Evolutionary conservation across 2,888 invertebrate species (phyloP), one percentile per base, ranked within the genome.

Genomic region (Smittia aterrima): DNA sequence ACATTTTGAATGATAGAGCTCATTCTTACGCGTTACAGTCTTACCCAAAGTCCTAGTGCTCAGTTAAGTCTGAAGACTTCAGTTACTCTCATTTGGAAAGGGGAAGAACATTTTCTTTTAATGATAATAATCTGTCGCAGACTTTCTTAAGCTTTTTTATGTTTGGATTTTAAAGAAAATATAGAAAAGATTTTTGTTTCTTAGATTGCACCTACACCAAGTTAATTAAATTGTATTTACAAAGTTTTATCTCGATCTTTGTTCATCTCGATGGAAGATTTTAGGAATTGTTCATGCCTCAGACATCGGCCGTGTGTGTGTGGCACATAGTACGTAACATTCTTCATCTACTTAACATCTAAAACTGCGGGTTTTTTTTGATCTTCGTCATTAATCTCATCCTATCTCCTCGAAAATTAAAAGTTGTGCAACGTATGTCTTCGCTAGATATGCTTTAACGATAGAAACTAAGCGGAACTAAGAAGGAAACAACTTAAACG

Each of bases 261-360:
- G 16, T 16, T 58, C 18, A 58, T 58, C 22, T 6, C 58, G 58
- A 58, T 58, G 58, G 58, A 58, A 58, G 58, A 47, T 58, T 58
- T 58, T 58, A 58, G 58, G 58, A 58, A 58, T 58, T 58, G 7
- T 47, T 16, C 47, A 47, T 16, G 47, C 13, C 47, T 47, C 47
- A 47, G n/a, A 58, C 58, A 18, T 22, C 22, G 22, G 9, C 58
- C 22, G 58, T 58, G 58, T 58, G 2, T 58, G n/a, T 58, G 58
- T 58, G 58, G 58, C 58, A 58, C 58, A 22, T 58, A 58, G 58
- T 58, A 58, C 58, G 58, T 58, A 58, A 58, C 58, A 58, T 58
- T 58, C 58, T 58, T 58, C n/a, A n/a, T n/a, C 47, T 47, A 47
- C 47, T 47, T 47, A 47, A 47, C 13, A 47, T 11, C 47, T 47